Evolutionary conservation across 2,888 invertebrate species (phyloP), one percentile per base, ranked within the genome.

Genomic region (Orthonychiurus folsomi): DNA sequence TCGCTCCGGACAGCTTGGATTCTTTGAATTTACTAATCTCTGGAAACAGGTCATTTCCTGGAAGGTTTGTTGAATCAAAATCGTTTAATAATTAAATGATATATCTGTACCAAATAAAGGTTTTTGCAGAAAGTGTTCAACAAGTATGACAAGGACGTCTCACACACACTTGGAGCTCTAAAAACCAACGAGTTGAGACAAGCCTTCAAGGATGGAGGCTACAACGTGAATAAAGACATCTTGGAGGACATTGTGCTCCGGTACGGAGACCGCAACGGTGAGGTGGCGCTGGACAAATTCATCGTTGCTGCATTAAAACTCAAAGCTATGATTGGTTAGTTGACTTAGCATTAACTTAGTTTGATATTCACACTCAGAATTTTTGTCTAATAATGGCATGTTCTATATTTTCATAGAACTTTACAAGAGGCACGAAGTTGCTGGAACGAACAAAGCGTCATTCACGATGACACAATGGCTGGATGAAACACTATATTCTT

Each of bases 11-110:
- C 53, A 55, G 21, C 54, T 60, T 27, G 47, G 28, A 5, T 52
- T 60, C 27, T 52, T 25, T 25, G 60, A 60, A 54, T 60, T 60
- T 54, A 27, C 20, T n/a, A 60, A 28, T 18, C 60, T 60, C 12
- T 52, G 53, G 54, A 21, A 2, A 20, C 21, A 60, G 5, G 50
- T 60, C 21, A 28, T 21, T n/a, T 26, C 23, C 9, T 60, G 60
- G 60, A 60, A 60, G 54, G 60, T 60, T n/a, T n/a, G 50, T 23
- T 37, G 3, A 28, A n/a, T 28, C n/a, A 5, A 20, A 12, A 12
- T 52, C 52, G 5, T 3, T 52, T 9, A 52, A 52, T n/a, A 52
- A 52, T 9, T 52, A 23, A 52, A n/a, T 12, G 20, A 12, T 52
- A 12, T 23, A n/a, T 21, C 52, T 52, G 5, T 12, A 52, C 5